These are phyloP conservation scores for Thymelicus lineola DNA, from an alignment of 2,888 invertebrate species.

Conservation along the genomic window DNA sequence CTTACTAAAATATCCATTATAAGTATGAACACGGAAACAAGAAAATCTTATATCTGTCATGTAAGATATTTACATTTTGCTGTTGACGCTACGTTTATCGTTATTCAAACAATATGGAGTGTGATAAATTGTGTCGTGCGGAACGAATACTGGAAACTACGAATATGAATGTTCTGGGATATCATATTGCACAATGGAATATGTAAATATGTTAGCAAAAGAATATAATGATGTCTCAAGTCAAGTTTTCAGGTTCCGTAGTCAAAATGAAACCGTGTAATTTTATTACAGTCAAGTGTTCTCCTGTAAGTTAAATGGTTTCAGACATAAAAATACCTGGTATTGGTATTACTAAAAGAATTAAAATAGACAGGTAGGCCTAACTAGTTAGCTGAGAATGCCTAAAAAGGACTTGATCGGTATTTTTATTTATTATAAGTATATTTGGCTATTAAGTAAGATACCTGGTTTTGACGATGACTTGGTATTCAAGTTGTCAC, in stretches of 20 bases:
- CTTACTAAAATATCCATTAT: background rate
- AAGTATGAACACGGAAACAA: slow-evolving; percentile 3
- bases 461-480: no score
- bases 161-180: slow-evolving; percentile 10
- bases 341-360: no score
- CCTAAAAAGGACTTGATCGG: no score
- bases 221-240: background rate
- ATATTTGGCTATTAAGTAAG: no score
- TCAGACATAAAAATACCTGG: no score
- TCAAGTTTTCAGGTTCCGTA: background rate
- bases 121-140: slow-evolving; percentile 36
- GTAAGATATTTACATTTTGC: slow-evolving; percentile 32
- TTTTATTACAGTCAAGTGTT: no score
- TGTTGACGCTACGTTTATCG: slow-evolving; percentile 36
- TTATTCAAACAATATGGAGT: slow-evolving; percentile 35
- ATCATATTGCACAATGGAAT: slow-evolving; percentile 16
- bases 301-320: no score
- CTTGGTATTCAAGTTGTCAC: no score
- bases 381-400: no score
- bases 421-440: no score
- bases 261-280: no score
- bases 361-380: no score
- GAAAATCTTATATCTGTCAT: slow-evolving; percentile 19
- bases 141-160: slow-evolving; percentile 24
- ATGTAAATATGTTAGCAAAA: background rate